A percentile compares a stretch with the other conserved stretches of the same genome.
These are phyloP conservation scores for Allophyes oxyacanthae DNA, from an alignment of 2,888 invertebrate genomes.

Conservation along the genomic window DNA sequence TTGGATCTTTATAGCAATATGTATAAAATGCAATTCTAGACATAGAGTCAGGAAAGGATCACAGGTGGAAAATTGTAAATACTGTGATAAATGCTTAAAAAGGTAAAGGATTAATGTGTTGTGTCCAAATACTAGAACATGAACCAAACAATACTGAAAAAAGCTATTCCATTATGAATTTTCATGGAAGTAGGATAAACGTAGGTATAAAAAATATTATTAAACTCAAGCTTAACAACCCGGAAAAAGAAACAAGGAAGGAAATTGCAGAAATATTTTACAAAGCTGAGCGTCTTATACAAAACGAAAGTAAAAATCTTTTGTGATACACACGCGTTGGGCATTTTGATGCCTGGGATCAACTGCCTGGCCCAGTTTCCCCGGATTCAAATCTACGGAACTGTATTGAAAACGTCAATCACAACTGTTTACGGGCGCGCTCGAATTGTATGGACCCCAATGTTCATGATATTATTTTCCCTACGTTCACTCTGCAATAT, in stretches of 20 bases:
- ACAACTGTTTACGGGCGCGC: slow-evolving; percentile 46
- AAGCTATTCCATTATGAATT: too few species aligned
- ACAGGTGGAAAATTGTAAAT: too few species aligned
- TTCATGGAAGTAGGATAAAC: not conserved
- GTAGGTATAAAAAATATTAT: too few species aligned
- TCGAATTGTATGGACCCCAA: slow-evolving; percentile 37
- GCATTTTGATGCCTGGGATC: slow-evolving; percentile 51
- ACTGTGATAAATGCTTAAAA: too few species aligned
- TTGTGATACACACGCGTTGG: slow-evolving; percentile 32
- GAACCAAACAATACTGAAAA: too few species aligned
- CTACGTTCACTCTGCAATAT: slow-evolving; percentile 22
- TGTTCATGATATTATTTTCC: slow-evolving; percentile 35
- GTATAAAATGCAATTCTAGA: too few species aligned
- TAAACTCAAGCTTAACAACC: slow-evolving; percentile 13
- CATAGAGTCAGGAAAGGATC: too few species aligned
- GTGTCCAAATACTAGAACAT: too few species aligned
- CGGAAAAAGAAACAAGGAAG: slow-evolving; percentile 19
- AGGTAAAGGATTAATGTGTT: too few species aligned
- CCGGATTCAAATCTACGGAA: slow-evolving; percentile 52
- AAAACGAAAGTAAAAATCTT: slow-evolving; percentile 24
- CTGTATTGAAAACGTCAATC: slow-evolving; percentile 66
- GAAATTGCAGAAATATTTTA: slow-evolving; percentile 16
- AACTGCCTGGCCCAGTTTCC: slow-evolving; percentile 48
- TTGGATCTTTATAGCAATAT: not conserved
- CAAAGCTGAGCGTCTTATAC: slow-evolving; percentile 15